Percentiles rank a stretch among this genome's conserved stretches.
Evolutionary conservation across 1,140 invertebrate species (phyloP).

Genomic region (Habropoda laboriosa): DNA sequence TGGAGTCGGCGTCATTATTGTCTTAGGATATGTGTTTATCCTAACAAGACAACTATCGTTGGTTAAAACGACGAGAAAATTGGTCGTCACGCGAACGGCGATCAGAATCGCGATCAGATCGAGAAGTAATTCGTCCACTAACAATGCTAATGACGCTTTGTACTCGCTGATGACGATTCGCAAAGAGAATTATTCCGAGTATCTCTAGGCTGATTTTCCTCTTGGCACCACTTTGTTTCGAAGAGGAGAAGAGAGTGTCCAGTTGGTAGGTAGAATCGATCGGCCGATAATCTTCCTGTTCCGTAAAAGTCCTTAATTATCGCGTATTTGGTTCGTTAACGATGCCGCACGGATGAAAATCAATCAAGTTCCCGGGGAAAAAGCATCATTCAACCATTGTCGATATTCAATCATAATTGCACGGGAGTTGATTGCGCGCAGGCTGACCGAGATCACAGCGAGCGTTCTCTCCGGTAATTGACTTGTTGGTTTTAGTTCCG

Average conservation of each 20-base stretch:
- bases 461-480: neutral
- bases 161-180: slow-evolving; percentile 1
- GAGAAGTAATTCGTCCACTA: slow-evolving; percentile 7
- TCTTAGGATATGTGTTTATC: too few species aligned
- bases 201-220: too few species aligned
- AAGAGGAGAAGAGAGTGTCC: too few species aligned
- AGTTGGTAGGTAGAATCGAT: neutral
- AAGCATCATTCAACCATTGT: neutral
- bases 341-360: neutral
- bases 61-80: slow-evolving; percentile 19
- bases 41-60: neutral
- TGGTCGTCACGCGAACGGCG: neutral
- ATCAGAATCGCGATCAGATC: slow-evolving; percentile 24
- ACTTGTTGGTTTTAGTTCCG: neutral
- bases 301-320: slow-evolving; percentile 10
- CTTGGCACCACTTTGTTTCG: neutral
- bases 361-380: neutral
- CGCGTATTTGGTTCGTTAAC: slow-evolving; percentile 10
- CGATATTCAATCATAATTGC: slow-evolving; percentile 6
- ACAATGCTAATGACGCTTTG: slow-evolving; percentile 29
- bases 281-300: neutral
- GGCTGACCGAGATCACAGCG: neutral
- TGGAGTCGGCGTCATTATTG: too few species aligned
- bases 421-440: neutral
- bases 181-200: neutral